Conservation (phyloP, 1,140 invertebrate species). For the Amyelois transitella region DNA sequence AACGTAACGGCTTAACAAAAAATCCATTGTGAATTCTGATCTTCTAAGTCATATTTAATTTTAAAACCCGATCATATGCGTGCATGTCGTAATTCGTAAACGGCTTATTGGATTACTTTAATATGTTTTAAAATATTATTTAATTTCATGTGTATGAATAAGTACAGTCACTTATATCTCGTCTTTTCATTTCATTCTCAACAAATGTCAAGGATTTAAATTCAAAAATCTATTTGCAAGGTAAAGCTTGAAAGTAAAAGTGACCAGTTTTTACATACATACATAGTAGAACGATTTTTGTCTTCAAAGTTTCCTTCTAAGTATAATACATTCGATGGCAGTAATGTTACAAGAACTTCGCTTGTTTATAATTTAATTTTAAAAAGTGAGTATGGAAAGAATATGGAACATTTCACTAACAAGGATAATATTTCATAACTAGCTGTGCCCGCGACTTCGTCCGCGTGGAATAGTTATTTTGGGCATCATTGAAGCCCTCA, state of each 20-base stretch:
- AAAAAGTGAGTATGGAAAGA: too few relatives aligned
- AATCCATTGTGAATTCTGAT: too few relatives aligned
- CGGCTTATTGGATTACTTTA: slow-evolving; percentile 28
- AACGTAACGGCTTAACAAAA: too few relatives aligned
- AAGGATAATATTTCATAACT: too few relatives aligned
- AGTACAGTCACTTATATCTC: slow-evolving; percentile 13
- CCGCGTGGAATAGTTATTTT: too few relatives aligned
- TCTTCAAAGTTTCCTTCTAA: too few relatives aligned
- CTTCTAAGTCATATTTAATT: background rate
- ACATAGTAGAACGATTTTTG: background rate
- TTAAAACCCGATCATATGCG: background rate
- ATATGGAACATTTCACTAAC: too few relatives aligned
- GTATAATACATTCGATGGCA: too few relatives aligned
- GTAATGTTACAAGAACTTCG: too few relatives aligned
- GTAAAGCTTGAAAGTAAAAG: slow-evolving; percentile 23
- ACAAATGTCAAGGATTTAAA: slow-evolving; percentile 43
- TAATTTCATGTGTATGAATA: slow-evolving; percentile 13
- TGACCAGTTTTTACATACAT: background rate
- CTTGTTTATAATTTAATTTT: too few relatives aligned
- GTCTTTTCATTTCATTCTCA: slow-evolving; percentile 36
- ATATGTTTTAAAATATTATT: slow-evolving; percentile 19
- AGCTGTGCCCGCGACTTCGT: too few relatives aligned
- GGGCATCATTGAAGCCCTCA: too few relatives aligned
- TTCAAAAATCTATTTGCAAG: slow-evolving; percentile 23
- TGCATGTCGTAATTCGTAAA: slow-evolving; percentile 16